Evolutionary conservation across 2,113 vertebrate genomes (phyloP).

Genomic region (Solenodon paradoxus): DNA sequence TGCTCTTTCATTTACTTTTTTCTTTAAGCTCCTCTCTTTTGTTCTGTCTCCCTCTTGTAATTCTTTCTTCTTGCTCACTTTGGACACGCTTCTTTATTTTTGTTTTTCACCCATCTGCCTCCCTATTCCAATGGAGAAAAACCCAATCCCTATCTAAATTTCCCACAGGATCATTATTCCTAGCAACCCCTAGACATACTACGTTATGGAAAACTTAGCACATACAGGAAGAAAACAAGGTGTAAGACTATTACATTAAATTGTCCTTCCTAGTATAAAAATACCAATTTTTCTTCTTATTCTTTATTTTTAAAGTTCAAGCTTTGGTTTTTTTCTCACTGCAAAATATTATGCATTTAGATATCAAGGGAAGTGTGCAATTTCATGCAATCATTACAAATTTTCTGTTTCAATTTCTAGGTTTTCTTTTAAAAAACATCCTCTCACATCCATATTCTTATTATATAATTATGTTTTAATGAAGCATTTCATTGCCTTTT

Average conservation of each 20-base stretch:
- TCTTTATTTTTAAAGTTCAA: not conserved
- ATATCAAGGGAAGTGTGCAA: not conserved
- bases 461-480: not conserved
- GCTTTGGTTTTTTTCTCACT: constrained; percentile 10
- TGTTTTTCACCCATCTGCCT: not conserved
- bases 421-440: constrained; percentile 26
- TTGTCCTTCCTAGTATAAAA: constrained; percentile 12
- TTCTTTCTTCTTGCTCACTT: not conserved
- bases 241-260: not conserved
- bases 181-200: not conserved
- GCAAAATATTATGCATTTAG: not conserved
- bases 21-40: too few species aligned
- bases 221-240: not conserved
- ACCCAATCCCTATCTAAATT: not conserved
- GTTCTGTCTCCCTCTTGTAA: not conserved
- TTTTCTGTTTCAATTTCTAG: not conserved
- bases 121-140: not conserved
- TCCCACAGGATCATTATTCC: not conserved
- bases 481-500: constrained; percentile 9
- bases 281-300: not conserved
- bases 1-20: too few species aligned
- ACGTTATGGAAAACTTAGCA: not conserved
- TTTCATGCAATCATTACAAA: not conserved
- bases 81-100: not conserved
- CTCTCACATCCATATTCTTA: not conserved